phyloP scores from a whole-genome alignment of 92 coral and sea anemone genomes.

The Paramuricea clavata region DNA sequence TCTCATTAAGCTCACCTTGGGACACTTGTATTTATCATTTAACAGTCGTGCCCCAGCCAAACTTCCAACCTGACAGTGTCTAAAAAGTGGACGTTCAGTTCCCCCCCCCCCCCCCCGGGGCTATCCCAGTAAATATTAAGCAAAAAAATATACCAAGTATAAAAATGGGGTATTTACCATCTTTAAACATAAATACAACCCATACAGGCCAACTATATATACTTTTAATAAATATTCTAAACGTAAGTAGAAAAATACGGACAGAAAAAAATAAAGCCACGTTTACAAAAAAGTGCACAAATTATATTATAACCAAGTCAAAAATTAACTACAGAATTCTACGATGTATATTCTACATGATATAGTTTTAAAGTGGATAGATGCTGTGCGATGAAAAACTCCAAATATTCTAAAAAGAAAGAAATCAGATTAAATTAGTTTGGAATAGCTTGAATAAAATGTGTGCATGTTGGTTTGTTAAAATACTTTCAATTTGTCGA shows the following conservation, averaged over 20 bases:
- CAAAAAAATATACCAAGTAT: no score
- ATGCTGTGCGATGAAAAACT: not conserved
- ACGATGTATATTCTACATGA: not conserved
- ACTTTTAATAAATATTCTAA: not conserved
- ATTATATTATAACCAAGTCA: not conserved
- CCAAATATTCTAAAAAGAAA: not conserved
- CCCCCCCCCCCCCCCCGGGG: no score
- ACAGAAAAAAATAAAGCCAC: not conserved
- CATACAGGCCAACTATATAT: not conserved
- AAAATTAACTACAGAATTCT: not conserved
- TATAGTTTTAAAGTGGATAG: not conserved
- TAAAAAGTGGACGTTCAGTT: no score
- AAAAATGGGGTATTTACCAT: not conserved
- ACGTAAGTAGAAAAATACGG: not conserved
- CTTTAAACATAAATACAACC: not conserved
- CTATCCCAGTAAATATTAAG: no score
- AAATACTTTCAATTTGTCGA: no score
- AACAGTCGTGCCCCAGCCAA: no score
- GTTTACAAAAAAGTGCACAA: slow-evolving; percentile 6
- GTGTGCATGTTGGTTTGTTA: no score
- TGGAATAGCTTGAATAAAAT: not conserved
- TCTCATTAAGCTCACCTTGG: no score
- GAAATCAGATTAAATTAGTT: not conserved
- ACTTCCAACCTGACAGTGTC: no score
- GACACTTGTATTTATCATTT: no score